phyloP scores from a whole-genome alignment of 2,113 vertebrate species.

The Caretta caretta region DNA sequence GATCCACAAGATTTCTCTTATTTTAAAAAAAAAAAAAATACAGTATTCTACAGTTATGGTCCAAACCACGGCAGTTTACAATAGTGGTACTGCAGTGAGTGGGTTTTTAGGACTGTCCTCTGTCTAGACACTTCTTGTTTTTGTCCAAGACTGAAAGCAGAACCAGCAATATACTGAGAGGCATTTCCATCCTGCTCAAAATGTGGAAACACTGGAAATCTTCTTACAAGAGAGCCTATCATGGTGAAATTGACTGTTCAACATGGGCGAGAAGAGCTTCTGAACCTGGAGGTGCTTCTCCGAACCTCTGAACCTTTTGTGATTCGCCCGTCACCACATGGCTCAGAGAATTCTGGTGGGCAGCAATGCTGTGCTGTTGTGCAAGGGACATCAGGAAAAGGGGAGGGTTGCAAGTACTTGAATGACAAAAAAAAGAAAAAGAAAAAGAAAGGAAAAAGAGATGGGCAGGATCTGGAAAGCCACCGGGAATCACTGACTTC shows the following conservation, averaged over 20 bases:
- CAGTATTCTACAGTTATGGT: neutral
- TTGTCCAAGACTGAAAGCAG: neutral
- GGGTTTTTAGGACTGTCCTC: neutral
- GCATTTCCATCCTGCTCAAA: neutral
- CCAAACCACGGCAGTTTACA: neutral
- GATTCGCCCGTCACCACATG: too few relatives aligned
- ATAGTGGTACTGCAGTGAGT: neutral
- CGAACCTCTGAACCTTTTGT: too few relatives aligned
- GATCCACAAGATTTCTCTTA: neutral
- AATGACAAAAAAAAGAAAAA: neutral
- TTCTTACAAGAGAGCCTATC: neutral
- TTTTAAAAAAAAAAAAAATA: neutral
- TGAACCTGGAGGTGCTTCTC: neutral
- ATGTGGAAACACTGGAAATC: neutral
- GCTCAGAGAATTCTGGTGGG: neutral
- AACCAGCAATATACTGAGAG: neutral
- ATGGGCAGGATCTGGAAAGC: neutral
- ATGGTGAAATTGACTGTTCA: neutral
- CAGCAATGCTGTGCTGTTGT: neutral
- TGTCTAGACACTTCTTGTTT: neutral
- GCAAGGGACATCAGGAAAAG: neutral
- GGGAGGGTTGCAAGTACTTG: neutral
- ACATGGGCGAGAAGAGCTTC: neutral
- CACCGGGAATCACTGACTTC: neutral
- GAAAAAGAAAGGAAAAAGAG: too few relatives aligned